Base-by-base conservation (phyloP, 2,888 invertebrate genomes). In the Anticlea derivata region DNA sequence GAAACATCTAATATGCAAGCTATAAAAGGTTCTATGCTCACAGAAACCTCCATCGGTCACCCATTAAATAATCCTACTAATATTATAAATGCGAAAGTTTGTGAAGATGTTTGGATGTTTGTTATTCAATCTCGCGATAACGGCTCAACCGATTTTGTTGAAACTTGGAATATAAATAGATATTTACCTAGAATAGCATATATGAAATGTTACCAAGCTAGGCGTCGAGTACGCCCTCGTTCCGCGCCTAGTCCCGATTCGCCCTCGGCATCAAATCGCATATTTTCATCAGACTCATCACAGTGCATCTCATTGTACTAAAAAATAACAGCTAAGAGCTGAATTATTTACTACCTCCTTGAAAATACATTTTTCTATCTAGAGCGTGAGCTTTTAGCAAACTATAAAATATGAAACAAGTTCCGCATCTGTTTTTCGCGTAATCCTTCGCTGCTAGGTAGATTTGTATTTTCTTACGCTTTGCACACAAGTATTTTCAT, bases 251-350 rank as follows among this genome's bases (percentile, higher is more conserved):
- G 7, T 38, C 45, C 47, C 46, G 35, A 55, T 33, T 58, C 62
- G 69, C n/a, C n/a, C n/a, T n/a, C 66, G 63, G 60, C 59, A 62
- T 65, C 63, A 68, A 75, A 75, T 74, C 70, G 70, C 67, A 73
- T 70, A 80, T 82, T 84, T 84, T 26, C 11, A 38, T 47, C 26
- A 8, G 17, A 39, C 39, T 39, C 31, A 38, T 38, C 31, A 38
- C n/a, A 31, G 17, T 20, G 26, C 17, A 38, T n/a, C n/a, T n/a
- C n/a, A n/a, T n/a, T n/a, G 12, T 27, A 24, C n/a, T n/a, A n/a
- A n/a, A 37, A 37, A 37, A 37, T 26, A 2, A 22, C 13, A 7
- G 13, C 26, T 26, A 2, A 22, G 23, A 7, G 13, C 26, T 7
- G 26, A n/a, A 29, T 12, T 39, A 29, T 24, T 13, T 39, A 29